A percentile compares a stretch with the other conserved stretches of the same genome.
These are phyloP conservation scores for Hoplodrina blanda DNA, from an alignment of 2,888 invertebrate species.

Conservation along the genomic window DNA sequence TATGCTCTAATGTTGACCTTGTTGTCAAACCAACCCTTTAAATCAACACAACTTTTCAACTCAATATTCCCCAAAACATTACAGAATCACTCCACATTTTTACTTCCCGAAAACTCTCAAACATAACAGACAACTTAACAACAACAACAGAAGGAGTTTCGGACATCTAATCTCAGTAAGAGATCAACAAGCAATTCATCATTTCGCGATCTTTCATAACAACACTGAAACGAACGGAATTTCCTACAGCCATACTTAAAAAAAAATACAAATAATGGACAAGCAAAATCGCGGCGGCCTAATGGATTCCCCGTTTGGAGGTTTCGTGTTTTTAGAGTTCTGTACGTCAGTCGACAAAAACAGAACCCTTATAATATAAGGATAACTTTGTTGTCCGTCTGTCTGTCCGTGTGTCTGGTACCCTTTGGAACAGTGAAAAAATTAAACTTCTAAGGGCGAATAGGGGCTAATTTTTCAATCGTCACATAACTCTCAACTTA, in stretches of 20 bases:
- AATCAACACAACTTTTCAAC: neutral
- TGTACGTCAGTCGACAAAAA: too few species aligned
- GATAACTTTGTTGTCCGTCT: too few species aligned
- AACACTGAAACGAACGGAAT: constrained; percentile 66
- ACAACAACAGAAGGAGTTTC: constrained; percentile 33
- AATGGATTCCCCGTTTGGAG: constrained; percentile 62
- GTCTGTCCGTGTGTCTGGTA: too few species aligned
- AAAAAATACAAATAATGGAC: constrained; percentile 61
- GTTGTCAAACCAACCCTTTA: too few species aligned
- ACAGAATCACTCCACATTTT: constrained; percentile 2
- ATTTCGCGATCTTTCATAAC: constrained; percentile 70
- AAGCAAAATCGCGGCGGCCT: constrained; percentile 50
- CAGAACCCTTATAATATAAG: too few species aligned
- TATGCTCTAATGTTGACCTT: too few species aligned
- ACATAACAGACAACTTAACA: constrained; percentile 39
- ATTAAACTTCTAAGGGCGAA: too few species aligned
- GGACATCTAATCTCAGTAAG: constrained; percentile 53
- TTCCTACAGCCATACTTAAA: constrained; percentile 64
- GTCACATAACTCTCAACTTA: too few species aligned
- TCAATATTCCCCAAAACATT: neutral
- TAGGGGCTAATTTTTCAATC: too few species aligned
- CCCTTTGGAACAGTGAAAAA: too few species aligned
- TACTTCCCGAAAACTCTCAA: neutral
- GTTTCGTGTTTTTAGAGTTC: constrained; percentile 31
- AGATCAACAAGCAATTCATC: constrained; percentile 74